Evolutionary conservation across 2,888 invertebrate species (phyloP), one percentile per base, ranked within the genome.

Genomic region (Mylabris sibirica): DNA sequence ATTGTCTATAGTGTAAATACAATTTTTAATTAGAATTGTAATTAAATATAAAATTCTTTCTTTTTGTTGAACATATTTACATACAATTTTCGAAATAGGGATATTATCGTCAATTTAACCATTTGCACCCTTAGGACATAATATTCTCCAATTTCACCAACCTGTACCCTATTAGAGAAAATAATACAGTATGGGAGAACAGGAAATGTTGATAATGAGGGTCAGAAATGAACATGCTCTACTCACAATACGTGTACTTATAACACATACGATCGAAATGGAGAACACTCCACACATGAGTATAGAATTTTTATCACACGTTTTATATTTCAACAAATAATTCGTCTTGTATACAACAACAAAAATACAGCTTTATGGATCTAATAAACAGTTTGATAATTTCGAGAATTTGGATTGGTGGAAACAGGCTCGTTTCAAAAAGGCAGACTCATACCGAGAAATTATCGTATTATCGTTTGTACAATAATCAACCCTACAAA

Each of bases 401-500:
- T 41, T 41, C 4, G 17, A 38, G 12, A 5, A 38, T 2, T 38
- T 38, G 14, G 1, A 11, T 17, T 2, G 8, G 2, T 44, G 20
- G 11, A 53, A 11, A n/a, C n/a, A n/a, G n/a, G 22, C 20, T 53
- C 12, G 24, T 24, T 57, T 57, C 1, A 4, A 5, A 57, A 57
- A 4, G 11, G 8, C 9, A 12, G 12, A 24, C 11, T 24, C 12
- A 24, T 14, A 20, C 57, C 24, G 57, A 22, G 24, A 57, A 57
- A 57, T 57, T 22, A 57, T 24, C 24, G 24, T 24, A 57, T 57
- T 57, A 57, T 57, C 14, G 24, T 11, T 24, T 12, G 22, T 14
- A 57, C 24, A 57, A 57, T 24, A 57, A 57, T 57, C 11, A 57
- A 67, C 70, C 67, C 67, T 65, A 63, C 60, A 70, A 62, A 70